Conservation (phyloP, 2,888 invertebrate species). For the Lucinisca nassula region DNA sequence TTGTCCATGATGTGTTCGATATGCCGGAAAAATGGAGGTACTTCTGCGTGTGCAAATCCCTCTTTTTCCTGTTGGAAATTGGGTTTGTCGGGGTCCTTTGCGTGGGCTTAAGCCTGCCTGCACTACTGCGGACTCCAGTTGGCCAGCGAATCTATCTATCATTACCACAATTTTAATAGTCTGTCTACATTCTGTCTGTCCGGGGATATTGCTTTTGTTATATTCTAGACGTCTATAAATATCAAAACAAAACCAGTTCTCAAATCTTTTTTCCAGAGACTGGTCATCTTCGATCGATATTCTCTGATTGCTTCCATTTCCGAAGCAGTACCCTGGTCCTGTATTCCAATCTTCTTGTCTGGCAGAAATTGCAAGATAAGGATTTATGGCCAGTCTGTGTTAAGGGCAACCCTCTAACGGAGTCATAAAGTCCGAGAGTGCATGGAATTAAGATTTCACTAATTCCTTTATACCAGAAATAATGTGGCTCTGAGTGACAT, state of each 20-base stretch:
- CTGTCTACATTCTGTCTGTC: too few species aligned
- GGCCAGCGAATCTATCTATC: too few species aligned
- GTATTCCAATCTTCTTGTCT: conserved; percentile 56
- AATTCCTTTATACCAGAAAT: conserved; percentile 1
- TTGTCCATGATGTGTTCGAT: too few species aligned
- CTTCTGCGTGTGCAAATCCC: too few species aligned
- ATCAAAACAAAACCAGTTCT: not conserved
- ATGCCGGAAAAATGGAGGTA: too few species aligned
- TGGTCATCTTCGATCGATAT: conserved; percentile 50
- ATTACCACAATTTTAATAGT: too few species aligned
- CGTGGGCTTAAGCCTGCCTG: too few species aligned
- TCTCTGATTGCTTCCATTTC: conserved; percentile 61
- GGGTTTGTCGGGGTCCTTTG: too few species aligned
- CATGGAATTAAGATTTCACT: conserved; percentile 18
- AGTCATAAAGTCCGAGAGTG: conserved; percentile 12
- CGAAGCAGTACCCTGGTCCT: conserved; percentile 15
- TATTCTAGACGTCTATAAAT: too few species aligned
- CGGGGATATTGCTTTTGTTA: too few species aligned
- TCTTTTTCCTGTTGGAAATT: too few species aligned
- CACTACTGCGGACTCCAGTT: too few species aligned
- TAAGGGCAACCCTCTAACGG: conserved; percentile 19
- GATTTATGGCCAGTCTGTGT: conserved; percentile 57
- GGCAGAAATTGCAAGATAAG: conserved; percentile 62
- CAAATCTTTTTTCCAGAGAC: conserved; percentile 42
- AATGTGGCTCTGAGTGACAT: not conserved